phyloP scores from a whole-genome alignment of 2,797 vertebrate genomes.

The Gymnopithys bicolor region DNA sequence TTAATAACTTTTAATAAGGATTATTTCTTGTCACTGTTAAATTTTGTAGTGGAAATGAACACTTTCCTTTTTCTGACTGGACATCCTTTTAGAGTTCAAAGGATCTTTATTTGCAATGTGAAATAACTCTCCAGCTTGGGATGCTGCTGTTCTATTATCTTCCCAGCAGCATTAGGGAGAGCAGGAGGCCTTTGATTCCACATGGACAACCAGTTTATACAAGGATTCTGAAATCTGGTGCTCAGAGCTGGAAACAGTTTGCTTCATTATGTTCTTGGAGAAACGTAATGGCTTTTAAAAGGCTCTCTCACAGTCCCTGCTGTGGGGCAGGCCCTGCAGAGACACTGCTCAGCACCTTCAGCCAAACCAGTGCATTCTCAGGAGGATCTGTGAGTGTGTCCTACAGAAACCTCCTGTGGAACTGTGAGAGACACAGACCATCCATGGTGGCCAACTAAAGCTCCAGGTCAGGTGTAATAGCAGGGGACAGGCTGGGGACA shows the following conservation, averaged over 20 bases:
- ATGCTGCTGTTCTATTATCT: conserved; percentile 14
- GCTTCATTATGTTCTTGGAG: conserved; percentile 33
- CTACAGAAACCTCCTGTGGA: not conserved
- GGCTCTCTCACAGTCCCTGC: not conserved
- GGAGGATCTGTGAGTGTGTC: not conserved
- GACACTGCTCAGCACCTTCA: not conserved
- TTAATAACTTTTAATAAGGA: conserved; percentile 39
- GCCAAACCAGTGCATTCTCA: not conserved
- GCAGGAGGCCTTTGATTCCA: conserved; percentile 36
- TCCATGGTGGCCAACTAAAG: not conserved
- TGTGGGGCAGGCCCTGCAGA: not conserved
- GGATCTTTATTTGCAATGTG: conserved; percentile 24
- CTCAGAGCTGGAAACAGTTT: conserved; percentile 34
- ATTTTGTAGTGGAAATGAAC: conserved; percentile 40
- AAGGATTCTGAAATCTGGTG: conserved; percentile 36
- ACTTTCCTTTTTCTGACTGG: not conserved
- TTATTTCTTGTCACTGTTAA: conserved; percentile 40
- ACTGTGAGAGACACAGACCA: not conserved
- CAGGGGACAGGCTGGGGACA: not conserved
- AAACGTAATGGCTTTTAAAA: not conserved
- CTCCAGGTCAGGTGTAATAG: not conserved
- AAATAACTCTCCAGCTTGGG: not conserved
- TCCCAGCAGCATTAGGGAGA: conserved; percentile 1
- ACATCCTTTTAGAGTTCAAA: conserved; percentile 33
- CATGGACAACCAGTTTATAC: not conserved